phyloP scores from a whole-genome alignment of 2,113 vertebrate species.

The Oryzias javanicus region DNA sequence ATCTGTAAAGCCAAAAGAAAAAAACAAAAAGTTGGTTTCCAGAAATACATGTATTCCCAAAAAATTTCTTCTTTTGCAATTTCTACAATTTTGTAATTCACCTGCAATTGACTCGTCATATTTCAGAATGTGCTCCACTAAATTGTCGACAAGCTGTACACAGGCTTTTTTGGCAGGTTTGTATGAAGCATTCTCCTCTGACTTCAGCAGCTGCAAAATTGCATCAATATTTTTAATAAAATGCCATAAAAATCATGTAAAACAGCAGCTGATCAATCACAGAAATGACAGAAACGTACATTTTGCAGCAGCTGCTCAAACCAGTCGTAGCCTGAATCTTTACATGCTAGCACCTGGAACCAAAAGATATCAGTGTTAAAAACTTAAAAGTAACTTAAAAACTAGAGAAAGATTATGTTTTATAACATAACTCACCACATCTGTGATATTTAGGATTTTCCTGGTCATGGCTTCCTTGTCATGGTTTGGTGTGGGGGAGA shows the following conservation, averaged over 20 bases:
- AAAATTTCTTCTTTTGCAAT: neutral
- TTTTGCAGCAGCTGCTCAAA: slow-evolving; percentile 99
- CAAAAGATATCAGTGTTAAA: slow-evolving; percentile 1
- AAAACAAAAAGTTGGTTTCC: neutral
- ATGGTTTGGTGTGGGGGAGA: slow-evolving; percentile 92
- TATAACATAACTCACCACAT: slow-evolving; percentile 85
- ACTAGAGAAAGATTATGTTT: neutral
- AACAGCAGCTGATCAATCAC: neutral
- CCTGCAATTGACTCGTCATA: slow-evolving; percentile 94
- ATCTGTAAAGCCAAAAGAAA: slow-evolving; percentile 43
- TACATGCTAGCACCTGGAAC: slow-evolving; percentile 90
- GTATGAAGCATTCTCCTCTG: slow-evolving; percentile 94
- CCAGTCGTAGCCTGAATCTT: slow-evolving; percentile 98
- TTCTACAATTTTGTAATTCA: slow-evolving; percentile 50
- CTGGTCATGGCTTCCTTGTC: slow-evolving; percentile 95
- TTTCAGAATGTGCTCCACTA: slow-evolving; percentile 96
- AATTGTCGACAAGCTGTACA: slow-evolving; percentile 95
- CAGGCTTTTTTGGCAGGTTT: slow-evolving; percentile 98
- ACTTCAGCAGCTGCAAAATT: slow-evolving; percentile 85
- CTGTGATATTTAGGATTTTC: slow-evolving; percentile 97
- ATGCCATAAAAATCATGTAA: slow-evolving; percentile 1
- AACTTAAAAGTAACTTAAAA: too few relatives aligned
- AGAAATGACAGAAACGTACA: slow-evolving; percentile 76
- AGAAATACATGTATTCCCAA: neutral
- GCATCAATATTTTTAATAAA: neutral